Conservation (phyloP, 2,797 vertebrate genomes). For the Sebastes reedi region DNA sequence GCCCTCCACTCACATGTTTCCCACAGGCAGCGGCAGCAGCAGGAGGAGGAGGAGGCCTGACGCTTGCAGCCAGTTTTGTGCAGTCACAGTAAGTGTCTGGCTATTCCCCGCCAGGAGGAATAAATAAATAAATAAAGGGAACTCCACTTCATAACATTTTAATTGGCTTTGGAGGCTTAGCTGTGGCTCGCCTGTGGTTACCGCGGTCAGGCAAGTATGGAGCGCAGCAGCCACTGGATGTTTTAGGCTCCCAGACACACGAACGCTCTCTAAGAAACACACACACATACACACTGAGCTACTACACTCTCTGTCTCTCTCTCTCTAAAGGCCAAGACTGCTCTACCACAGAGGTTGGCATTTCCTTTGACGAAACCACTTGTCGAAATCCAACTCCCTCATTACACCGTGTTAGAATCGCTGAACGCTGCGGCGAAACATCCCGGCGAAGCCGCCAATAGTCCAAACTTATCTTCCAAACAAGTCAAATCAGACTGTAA, state of each 20-base stretch:
- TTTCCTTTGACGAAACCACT: constrained; percentile 68
- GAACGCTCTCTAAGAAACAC: constrained; percentile 18
- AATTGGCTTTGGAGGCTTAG: constrained; percentile 81
- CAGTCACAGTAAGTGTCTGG: constrained; percentile 66
- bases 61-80: constrained; percentile 52
- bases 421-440: constrained; percentile 37
- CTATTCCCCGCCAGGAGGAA: constrained; percentile 58
- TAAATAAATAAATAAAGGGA: constrained; percentile 78
- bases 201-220: constrained; percentile 70
- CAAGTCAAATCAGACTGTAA: constrained; percentile 64
- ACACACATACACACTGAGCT: constrained; percentile 15
- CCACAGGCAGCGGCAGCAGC: constrained; percentile 43
- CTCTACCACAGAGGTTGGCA: constrained; percentile 57
- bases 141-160: constrained; percentile 79
- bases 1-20: constrained; percentile 56
- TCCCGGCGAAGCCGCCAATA: constrained; percentile 35
- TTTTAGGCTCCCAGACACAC: constrained; percentile 64
- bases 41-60: constrained; percentile 31
- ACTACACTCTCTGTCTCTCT: constrained; percentile 34
- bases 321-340: constrained; percentile 46
- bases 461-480: constrained; percentile 50
- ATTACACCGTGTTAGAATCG: constrained; percentile 54
- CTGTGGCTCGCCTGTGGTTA: constrained; percentile 79
- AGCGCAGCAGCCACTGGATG: constrained; percentile 70
- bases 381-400: constrained; percentile 62